Base-by-base conservation (phyloP, 2,888 invertebrate genomes). In the Craniophora ligustri region DNA sequence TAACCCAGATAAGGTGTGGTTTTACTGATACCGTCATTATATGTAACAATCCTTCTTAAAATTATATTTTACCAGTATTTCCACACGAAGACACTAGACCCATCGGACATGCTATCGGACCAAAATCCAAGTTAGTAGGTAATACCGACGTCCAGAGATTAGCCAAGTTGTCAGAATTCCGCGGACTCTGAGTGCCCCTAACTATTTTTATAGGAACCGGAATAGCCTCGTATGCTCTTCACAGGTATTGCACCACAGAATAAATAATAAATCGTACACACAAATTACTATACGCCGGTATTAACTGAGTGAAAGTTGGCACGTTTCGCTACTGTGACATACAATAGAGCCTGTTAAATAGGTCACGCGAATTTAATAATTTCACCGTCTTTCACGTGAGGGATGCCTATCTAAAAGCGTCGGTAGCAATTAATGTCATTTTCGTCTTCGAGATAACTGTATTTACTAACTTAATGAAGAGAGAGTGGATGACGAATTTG, bases 331-430 rank as follows among this genome's bases (percentile, higher is more conserved):
- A 40, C 46, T 66, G 39, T 57, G 46, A 36, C 54, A 54, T 55
- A 64, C 57, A 67, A 67, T 63, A 44, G 49, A 28, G n/a, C 46
- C 13, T 30, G 28, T 48, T 55, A 84, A 82, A 76, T 79, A 78
- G 85, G 84, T 85, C 82, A 79, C 55, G 71, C 56, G 68, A 77
- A 78, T 81, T 82, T 74, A 76, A 82, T 82, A 76, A 82, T 82
- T 74, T 65, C 60, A 62, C 59, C 56, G 67, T 65, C 64, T 73
- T 71, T 67, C 68, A 72, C 53, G 66, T 73, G 62, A 64, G 56
- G 42, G 46, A 66, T 66, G 63, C 60, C 63, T 75, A 67, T 66
- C 70, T 68, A 47, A 63, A 63, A 67, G 67, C 59, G 64, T 71
- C 69, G 46, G 54, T 42, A 61, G 62, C 66, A 76, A 79, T 80